Conservation (phyloP, 37 sponge, comb jelly and placozoan species). For the Petrosia ficiformis region DNA sequence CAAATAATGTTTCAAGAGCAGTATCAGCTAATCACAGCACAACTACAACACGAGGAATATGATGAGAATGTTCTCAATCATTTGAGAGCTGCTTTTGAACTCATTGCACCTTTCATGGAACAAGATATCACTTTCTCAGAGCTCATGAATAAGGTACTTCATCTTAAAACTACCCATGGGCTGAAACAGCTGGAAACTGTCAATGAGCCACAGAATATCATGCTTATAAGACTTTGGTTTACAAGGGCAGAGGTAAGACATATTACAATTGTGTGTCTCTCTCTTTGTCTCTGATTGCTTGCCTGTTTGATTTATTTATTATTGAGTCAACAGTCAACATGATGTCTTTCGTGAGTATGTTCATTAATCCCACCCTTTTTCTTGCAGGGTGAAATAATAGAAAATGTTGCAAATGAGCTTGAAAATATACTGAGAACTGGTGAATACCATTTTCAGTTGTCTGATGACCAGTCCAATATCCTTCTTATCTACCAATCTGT, state of each 20-base stretch:
- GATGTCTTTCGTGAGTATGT: neutral
- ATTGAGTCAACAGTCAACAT: too few species aligned
- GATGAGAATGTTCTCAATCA: too few species aligned
- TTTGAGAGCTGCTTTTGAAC: too few species aligned
- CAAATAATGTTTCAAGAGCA: conserved; percentile 18
- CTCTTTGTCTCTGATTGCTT: conserved; percentile 21
- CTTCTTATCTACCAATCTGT: neutral
- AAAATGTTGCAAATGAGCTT: too few species aligned
- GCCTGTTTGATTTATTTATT: too few species aligned
- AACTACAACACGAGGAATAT: too few species aligned
- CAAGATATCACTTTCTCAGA: neutral
- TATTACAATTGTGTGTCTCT: neutral
- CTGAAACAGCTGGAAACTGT: conserved; percentile 65
- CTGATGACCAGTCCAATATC: too few species aligned
- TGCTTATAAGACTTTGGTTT: conserved; percentile 41
- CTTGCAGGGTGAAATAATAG: conserved; percentile 23
- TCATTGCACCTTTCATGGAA: conserved; percentile 49
- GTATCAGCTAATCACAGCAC: conserved; percentile 46
- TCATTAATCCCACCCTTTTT: neutral
- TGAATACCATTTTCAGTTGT: conserved; percentile 49
- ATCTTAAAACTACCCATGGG: conserved; percentile 1
- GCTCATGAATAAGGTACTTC: neutral
- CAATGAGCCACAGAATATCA: conserved; percentile 48
- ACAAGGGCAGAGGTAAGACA: conserved; percentile 24
- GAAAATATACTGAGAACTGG: conserved; percentile 70